Evolutionary conservation across 2,888 invertebrate species (phyloP).

Genomic region (Melanostoma scalare): DNA sequence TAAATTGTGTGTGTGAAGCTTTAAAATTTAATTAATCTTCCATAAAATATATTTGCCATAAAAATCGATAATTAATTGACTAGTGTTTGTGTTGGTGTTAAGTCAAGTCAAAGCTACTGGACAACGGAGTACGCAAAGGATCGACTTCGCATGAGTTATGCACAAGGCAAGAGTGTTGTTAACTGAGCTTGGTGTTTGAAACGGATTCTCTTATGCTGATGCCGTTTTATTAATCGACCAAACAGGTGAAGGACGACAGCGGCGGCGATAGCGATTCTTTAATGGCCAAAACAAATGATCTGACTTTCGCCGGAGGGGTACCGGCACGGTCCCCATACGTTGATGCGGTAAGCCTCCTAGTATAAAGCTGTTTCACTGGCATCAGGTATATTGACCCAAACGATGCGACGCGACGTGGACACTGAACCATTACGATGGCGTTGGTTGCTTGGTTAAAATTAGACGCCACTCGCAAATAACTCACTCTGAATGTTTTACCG

Average conservation of each 20-base stretch:
- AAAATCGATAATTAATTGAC: slow-evolving; percentile 65
- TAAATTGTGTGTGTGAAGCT: slow-evolving; percentile 50
- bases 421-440: slow-evolving; percentile 6
- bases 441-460: slow-evolving; percentile 39
- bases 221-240: slow-evolving; percentile 59
- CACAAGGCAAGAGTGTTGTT: not conserved
- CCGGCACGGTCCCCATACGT: no score
- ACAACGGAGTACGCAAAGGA: slow-evolving; percentile 23
- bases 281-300: slow-evolving; percentile 62
- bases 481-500: slow-evolving; percentile 13
- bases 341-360: slow-evolving; percentile 19
- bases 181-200: slow-evolving; percentile 24
- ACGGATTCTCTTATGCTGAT: slow-evolving; percentile 46
- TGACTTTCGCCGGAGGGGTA: slow-evolving; percentile 55
- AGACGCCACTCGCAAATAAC: slow-evolving; percentile 54
- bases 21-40: slow-evolving; percentile 65
- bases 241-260: slow-evolving; percentile 69
- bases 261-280: slow-evolving; percentile 49
- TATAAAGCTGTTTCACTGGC: slow-evolving; percentile 39
- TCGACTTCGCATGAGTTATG: slow-evolving; percentile 28
- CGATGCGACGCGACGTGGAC: not conserved
- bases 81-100: not conserved
- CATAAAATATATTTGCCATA: slow-evolving; percentile 59
- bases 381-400: slow-evolving; percentile 3
- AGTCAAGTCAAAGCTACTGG: slow-evolving; percentile 1